phyloP scores from a whole-genome alignment of 2,797 vertebrate species.

The Tympanoctomys barrerae region DNA sequence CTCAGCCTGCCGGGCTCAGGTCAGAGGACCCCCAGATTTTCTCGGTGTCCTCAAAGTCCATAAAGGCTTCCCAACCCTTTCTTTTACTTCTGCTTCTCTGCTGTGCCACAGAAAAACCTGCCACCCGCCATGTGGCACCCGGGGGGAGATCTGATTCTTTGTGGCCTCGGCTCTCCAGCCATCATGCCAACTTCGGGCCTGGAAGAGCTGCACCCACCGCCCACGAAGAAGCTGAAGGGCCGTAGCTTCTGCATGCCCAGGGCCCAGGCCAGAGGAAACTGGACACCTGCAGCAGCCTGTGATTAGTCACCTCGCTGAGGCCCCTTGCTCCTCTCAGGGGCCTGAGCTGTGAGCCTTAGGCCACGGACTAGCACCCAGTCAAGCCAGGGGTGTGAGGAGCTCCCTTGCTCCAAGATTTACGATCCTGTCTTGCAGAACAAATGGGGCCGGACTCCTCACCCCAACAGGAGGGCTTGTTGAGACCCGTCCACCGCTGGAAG shows the following conservation, averaged over 20 bases:
- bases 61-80: too few relatives aligned
- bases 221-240: too few relatives aligned
- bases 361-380: not conserved
- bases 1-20: too few relatives aligned
- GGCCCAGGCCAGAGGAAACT: too few relatives aligned
- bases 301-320: not conserved
- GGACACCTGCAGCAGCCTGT: not conserved
- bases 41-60: too few relatives aligned
- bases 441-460: not conserved
- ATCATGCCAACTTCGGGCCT: not conserved
- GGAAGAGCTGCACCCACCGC: not conserved
- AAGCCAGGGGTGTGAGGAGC: not conserved
- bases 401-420: rapidly evolving
- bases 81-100: too few relatives aligned
- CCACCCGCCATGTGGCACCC: not conserved
- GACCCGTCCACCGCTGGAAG: not conserved
- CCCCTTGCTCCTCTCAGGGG: not conserved
- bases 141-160: rapidly evolving
- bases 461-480: not conserved
- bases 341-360: not conserved
- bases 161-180: not conserved
- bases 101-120: too few relatives aligned
- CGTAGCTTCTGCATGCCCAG: too few relatives aligned
- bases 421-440: not conserved
- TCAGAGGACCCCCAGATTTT: too few relatives aligned